Percentiles rank a stretch among this genome's conserved stretches.
Evolutionary conservation across 2,113 vertebrate species (phyloP).

Genomic region (Psephotus haematonotus): DNA sequence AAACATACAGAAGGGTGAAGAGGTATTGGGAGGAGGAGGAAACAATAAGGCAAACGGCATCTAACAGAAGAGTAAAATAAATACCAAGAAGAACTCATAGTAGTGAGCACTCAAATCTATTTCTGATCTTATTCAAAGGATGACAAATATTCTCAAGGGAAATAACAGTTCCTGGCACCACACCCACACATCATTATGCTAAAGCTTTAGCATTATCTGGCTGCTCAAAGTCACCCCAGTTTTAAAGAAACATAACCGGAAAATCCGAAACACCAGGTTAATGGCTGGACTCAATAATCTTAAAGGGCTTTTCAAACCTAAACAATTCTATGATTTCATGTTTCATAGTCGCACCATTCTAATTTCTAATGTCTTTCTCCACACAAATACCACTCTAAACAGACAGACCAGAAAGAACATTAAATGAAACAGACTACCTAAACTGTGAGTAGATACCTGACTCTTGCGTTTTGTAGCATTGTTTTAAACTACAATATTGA

Average conservation of each 20-base stretch:
- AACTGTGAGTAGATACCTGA: background rate
- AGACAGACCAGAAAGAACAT: background rate
- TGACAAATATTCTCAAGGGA: constrained; percentile 66
- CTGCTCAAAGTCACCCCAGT: background rate
- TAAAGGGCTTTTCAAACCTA: background rate
- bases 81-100: background rate
- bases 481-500: background rate
- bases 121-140: constrained; percentile 57
- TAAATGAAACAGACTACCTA: background rate
- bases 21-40: constrained; percentile 5
- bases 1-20: constrained; percentile 5
- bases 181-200: constrained; percentile 59
- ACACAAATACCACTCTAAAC: background rate
- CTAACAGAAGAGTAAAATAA: constrained; percentile 25
- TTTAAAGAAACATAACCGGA: constrained; percentile 37
- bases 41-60: background rate
- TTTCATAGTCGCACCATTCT: background rate
- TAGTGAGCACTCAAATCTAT: constrained; percentile 9
- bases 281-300: background rate
- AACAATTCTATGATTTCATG: background rate
- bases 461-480: background rate
- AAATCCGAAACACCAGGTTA: background rate
- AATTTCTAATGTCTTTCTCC: background rate
- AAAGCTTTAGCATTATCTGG: constrained; percentile 36
- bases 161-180: constrained; percentile 64